Evolutionary conservation across 2,888 invertebrate species (phyloP), one percentile per base, ranked within the genome.

Genomic region (Tribolium freemani): DNA sequence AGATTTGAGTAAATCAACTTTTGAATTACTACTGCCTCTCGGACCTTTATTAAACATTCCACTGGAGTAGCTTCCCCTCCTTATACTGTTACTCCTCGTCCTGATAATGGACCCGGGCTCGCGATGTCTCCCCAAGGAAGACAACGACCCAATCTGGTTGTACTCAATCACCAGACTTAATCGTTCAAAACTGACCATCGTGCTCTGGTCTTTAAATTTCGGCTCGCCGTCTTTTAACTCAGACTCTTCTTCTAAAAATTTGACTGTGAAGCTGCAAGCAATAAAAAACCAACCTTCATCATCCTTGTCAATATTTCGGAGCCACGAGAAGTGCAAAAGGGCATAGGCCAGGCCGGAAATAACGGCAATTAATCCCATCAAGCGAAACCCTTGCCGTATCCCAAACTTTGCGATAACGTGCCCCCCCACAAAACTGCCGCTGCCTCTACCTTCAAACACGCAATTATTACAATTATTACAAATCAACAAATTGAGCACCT

Each of bases 391-490:
- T 82, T 93, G 91, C 69, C 94, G 88, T 4, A 94, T 94, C 0
- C 94, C 94, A 50, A 93, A 89, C 61, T 91, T 91, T 0, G 92
- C 92, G 75, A 95, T 94, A 8, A 95, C 88, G 10, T 93, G 88
- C 50, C 95, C 95, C 13, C 95, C 95, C 5, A 92, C 89, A 76
- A 95, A 94, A 80, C 94, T 94, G 13, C 95, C 95, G 81, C 93
- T 94, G 31, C 95, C 95, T 77, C 94, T 89, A 3, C 95, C 94
- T 91, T 74, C 71, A 70, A 51, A 13, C n/a, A 26, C n/a, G 16
- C 16, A 16, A 16, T 16, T 16, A 16, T 16, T 1, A 16, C 16
- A 16, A n/a, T n/a, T n/a, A n/a, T n/a, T n/a, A n/a, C n/a, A 16
- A 58, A 21, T 10, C 46, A 51, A 60, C 11, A 60, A 56, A 64